A percentile compares a stretch with the other conserved stretches of the same genome.
Conservation (phyloP, 2,113 vertebrate species). For the Piaya cayana region DNA sequence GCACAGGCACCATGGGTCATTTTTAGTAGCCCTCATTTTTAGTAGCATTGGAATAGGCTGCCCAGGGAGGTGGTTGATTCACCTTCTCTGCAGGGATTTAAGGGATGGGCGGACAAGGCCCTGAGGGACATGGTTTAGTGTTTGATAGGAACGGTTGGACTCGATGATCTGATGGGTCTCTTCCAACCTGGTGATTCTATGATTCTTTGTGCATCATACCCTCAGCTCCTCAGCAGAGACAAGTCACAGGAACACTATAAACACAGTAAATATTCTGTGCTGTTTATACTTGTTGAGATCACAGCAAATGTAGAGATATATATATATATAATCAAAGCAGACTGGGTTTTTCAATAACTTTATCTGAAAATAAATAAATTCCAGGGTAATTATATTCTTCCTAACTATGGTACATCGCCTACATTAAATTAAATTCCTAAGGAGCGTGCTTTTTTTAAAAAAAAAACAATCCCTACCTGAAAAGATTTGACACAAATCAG, state of each 20-base stretch:
- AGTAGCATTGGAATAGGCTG: too few species aligned
- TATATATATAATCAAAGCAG: background rate
- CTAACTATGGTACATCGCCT: background rate
- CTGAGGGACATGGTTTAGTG: too few species aligned
- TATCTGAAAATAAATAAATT: background rate
- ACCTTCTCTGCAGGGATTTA: too few species aligned
- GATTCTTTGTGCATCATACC: background rate
- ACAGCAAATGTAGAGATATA: background rate
- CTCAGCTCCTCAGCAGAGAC: background rate
- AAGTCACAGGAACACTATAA: background rate
- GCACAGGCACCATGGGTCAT: background rate
- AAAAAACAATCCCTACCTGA: background rate
- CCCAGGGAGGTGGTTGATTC: too few species aligned
- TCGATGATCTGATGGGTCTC: too few species aligned
- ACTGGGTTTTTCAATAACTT: background rate
- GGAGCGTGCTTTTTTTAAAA: background rate
- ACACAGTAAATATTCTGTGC: background rate
- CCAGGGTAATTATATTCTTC: background rate
- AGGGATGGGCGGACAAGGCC: too few species aligned
- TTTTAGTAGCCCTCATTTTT: background rate
- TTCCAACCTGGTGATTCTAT: too few species aligned
- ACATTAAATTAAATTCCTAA: background rate
- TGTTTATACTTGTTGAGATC: background rate
- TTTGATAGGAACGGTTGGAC: too few species aligned
- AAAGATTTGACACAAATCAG: background rate